Percentiles rank a stretch among this genome's conserved stretches.
These are phyloP conservation scores for Clamator glandarius DNA, from an alignment of 2,797 vertebrate genomes.

Conservation along the genomic window DNA sequence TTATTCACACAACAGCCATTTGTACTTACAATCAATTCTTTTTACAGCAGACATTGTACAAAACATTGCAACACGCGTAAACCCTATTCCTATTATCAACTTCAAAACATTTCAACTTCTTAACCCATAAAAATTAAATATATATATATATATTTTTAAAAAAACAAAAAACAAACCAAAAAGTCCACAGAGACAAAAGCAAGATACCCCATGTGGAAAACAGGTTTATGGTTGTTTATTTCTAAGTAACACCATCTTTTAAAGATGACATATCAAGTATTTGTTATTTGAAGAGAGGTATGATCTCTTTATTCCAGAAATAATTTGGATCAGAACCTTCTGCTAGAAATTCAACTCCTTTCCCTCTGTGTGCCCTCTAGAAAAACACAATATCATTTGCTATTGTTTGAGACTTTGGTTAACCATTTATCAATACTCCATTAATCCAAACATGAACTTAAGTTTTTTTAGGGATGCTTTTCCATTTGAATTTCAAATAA, in stretches of 20 bases:
- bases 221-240: constrained; percentile 55
- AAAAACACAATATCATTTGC: constrained; percentile 10
- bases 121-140: constrained; percentile 65
- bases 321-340: constrained; percentile 43
- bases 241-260: constrained; percentile 62
- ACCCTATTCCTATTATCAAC: constrained; percentile 55
- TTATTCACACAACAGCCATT: constrained; percentile 76
- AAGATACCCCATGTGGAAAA: constrained; percentile 66
- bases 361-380: constrained; percentile 33
- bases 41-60: constrained; percentile 74
- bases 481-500: constrained; percentile 50
- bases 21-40: constrained; percentile 73
- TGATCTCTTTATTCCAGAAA: constrained; percentile 40
- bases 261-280: constrained; percentile 59
- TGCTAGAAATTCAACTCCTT: constrained; percentile 25
- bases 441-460: neutral
- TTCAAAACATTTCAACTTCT: constrained; percentile 62
- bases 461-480: neutral
- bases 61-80: constrained; percentile 68
- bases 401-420: constrained; percentile 42
- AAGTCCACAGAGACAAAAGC: constrained; percentile 58
- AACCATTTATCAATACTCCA: neutral
- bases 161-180: constrained; percentile 51
- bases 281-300: constrained; percentile 48
- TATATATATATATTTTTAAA: neutral